Evolutionary conservation across 2,797 vertebrate genomes (phyloP).

Genomic region (Champsocephalus gunnari): DNA sequence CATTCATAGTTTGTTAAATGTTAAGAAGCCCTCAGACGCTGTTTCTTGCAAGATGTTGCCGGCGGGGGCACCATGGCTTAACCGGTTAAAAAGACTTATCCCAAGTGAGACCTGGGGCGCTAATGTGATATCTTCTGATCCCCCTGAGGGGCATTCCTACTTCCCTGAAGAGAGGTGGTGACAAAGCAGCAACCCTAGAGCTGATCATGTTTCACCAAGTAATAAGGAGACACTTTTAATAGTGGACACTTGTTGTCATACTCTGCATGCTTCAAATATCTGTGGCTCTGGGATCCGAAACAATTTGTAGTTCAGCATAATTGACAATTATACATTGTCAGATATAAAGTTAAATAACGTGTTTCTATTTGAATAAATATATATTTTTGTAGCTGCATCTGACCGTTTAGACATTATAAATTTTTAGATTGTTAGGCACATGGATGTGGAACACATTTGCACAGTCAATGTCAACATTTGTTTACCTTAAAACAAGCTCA

Average conservation of each 20-base stretch:
- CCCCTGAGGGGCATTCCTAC: conserved; percentile 24
- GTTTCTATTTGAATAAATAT: not conserved
- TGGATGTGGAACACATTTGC: not conserved
- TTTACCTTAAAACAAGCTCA: not conserved
- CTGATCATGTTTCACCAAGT: conserved; percentile 1
- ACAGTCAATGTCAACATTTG: not conserved
- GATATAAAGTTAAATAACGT: not conserved
- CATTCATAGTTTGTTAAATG: too few relatives aligned
- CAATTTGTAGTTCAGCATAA: not conserved
- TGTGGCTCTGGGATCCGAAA: not conserved
- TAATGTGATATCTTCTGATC: conserved; percentile 17
- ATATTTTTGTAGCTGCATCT: not conserved
- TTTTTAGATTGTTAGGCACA: not conserved
- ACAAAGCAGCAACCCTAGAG: conserved; percentile 17
- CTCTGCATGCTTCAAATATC: not conserved
- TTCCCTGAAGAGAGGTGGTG: conserved; percentile 12
- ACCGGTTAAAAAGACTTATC: not conserved
- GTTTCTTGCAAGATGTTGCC: too few relatives aligned
- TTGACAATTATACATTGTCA: not conserved
- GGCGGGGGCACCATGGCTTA: too few relatives aligned
- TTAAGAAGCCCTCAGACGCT: too few relatives aligned
- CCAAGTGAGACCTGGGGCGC: not conserved
- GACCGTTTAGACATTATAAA: not conserved
- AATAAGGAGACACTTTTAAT: conserved; percentile 7
- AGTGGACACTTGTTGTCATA: not conserved